phyloP scores from a whole-genome alignment of 1,140 invertebrate genomes.

The Drosophila obscura region DNA sequence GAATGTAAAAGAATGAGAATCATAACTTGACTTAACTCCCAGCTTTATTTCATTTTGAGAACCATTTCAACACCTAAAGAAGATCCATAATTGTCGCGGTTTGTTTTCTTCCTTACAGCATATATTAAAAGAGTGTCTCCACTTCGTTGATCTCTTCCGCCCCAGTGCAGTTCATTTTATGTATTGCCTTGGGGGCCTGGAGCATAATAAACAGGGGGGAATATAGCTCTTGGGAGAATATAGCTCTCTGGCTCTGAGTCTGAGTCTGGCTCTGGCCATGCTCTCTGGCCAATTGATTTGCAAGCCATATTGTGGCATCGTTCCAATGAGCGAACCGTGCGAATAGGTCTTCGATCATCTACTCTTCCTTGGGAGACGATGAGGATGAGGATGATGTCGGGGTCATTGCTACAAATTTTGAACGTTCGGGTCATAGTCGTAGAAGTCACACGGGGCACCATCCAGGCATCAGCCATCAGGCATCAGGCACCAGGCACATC shows the following conservation, averaged over 20 bases:
- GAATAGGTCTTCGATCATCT: constrained; percentile 70
- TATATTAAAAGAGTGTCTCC: background rate
- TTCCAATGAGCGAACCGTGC: constrained; percentile 77
- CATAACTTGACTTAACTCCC: background rate
- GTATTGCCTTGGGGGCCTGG: constrained; percentile 4
- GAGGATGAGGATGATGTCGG: constrained; percentile 11
- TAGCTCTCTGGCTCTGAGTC: background rate
- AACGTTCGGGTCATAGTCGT: constrained; percentile 76
- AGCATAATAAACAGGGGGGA: constrained; percentile 27
- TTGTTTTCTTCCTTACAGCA: no score
- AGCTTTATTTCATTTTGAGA: background rate
- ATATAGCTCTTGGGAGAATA: constrained; percentile 33
- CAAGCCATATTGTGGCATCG: constrained; percentile 72
- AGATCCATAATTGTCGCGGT: background rate
- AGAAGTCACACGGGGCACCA: constrained; percentile 64
- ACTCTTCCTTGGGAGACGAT: constrained; percentile 31
- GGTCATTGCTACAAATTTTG: constrained; percentile 81
- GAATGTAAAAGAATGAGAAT: background rate
- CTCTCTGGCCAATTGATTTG: constrained; percentile 75
- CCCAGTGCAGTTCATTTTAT: no score
- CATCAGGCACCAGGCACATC: constrained; percentile 2
- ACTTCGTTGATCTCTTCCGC: background rate
- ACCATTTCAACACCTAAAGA: no score
- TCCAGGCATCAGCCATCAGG: constrained; percentile 1
- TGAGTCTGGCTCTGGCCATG: constrained; percentile 55